Percentiles rank a stretch among this genome's conserved stretches.
Evolutionary conservation across 2,797 vertebrate genomes (phyloP).

Genomic region (Cephalopachus bancanus): DNA sequence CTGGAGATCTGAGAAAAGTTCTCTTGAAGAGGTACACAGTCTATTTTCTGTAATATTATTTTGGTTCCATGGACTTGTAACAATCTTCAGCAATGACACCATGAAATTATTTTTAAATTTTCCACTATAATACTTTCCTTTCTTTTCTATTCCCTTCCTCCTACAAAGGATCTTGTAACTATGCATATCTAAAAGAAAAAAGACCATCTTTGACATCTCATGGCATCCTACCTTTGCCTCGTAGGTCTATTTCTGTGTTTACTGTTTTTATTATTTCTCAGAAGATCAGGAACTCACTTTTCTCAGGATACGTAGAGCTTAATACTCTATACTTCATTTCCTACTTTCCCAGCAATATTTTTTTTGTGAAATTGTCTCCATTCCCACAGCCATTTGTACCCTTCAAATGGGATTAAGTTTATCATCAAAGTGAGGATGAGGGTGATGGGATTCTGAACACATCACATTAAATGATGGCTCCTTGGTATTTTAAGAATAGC

Average conservation of each 20-base stretch:
- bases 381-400: background rate
- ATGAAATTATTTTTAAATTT: slow-evolving; percentile 52
- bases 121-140: slow-evolving; percentile 16
- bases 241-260: background rate
- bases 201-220: background rate
- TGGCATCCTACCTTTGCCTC: background rate
- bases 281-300: background rate
- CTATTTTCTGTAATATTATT: slow-evolving; percentile 4
- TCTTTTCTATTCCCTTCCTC: background rate
- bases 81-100: background rate
- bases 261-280: background rate
- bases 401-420: background rate
- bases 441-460: background rate
- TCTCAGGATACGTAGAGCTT: background rate
- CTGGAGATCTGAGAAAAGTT: slow-evolving; percentile 19
- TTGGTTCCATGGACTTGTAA: background rate
- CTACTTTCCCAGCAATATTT: background rate
- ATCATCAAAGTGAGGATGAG: background rate
- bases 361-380: background rate
- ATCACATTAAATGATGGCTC: background rate
- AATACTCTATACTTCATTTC: background rate
- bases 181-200: background rate
- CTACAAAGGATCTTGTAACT: background rate
- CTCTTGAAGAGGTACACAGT: background rate
- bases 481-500: background rate